Conservation (phyloP, 2,888 invertebrate species). For the Blomia tropicalis region DNA sequence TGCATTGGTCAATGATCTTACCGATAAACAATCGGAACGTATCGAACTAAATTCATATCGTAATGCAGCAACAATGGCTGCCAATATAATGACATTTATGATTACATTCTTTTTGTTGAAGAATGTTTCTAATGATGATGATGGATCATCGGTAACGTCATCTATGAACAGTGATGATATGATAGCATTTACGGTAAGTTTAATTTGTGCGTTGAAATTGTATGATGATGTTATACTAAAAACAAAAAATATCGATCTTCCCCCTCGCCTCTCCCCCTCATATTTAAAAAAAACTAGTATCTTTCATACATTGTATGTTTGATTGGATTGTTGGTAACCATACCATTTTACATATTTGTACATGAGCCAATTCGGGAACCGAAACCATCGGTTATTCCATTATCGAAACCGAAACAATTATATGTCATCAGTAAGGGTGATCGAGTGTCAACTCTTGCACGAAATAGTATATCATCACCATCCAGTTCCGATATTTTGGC, state of each 20-base stretch:
- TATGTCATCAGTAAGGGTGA: too few species aligned
- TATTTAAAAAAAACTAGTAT: conserved; percentile 28
- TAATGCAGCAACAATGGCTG: conserved; percentile 16
- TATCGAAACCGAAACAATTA: background rate
- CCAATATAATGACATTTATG: conserved; percentile 7
- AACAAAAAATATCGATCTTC: background rate
- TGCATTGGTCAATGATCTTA: conserved; percentile 41
- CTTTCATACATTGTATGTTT: conserved; percentile 32
- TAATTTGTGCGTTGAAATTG: background rate
- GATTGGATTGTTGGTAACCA: conserved; percentile 31
- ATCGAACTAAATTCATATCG: conserved; percentile 39
- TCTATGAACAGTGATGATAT: conserved; percentile 26
- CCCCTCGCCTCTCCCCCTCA: too few species aligned
- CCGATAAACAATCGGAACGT: conserved; percentile 35
- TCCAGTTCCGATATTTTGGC: too few species aligned
- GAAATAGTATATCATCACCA: too few species aligned
- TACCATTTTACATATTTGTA: conserved; percentile 32
- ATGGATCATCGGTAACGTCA: background rate
- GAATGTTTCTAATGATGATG: background rate
- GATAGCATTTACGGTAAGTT: conserved; percentile 30
- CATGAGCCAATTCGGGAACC: conserved; percentile 20
- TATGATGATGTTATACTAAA: too few species aligned
- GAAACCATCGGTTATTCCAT: background rate
- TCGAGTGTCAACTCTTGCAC: too few species aligned
- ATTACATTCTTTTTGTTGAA: conserved; percentile 1